Base-by-base conservation (phyloP, 1,140 invertebrate species). In the Halesus radiatus region DNA sequence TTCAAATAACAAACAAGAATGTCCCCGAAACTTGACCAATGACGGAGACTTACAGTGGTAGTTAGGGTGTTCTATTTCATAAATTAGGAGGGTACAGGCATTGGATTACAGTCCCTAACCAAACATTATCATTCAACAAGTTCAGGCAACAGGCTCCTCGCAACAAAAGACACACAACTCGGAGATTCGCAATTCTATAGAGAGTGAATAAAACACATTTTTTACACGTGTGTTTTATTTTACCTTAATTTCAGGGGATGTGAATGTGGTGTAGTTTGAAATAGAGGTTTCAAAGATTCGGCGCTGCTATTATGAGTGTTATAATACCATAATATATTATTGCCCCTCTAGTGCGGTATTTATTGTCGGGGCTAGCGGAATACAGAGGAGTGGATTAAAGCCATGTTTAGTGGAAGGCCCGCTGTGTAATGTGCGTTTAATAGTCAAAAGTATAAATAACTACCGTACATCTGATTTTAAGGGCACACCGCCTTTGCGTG, bases 261-360 rank as follows among this genome's bases (percentile, higher is more conserved):
- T 56, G 54, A 56, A 56, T 56, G 54, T 8, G n/a, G n/a, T 56
- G 54, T 56, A 56, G 37, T 45, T 45, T 45, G 37, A 45, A 45
- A 45, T 45, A 13, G 37, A 45, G 50, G 52, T 74, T 22, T 58
- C 23, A 66, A 74, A 37, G 80, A 82, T 79, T 76, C 77, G 56
- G 77, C 52, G 70, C 54, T 29, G 80, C 29, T 76, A 78, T 81
- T 81, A 78, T 81, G 76, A 81, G 78, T 79, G 81, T 81, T 70
- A 79, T 79, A 81, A 81, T 81, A 45, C 37, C 37, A 45, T 79
- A 80, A 82, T 82, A 79, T 82, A 82, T 79, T 82, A 79, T 79
- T 52, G 74, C 54, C 45, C 75, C 58, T 76, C 76, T 75, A 74
- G 70, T 66, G 50, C 52, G 26, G 73, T 76, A 82, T 76, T 79